Evolutionary conservation across 2,113 vertebrate species (phyloP), one percentile per base, ranked within the genome.

Genomic region (Elanus axillaris): DNA sequence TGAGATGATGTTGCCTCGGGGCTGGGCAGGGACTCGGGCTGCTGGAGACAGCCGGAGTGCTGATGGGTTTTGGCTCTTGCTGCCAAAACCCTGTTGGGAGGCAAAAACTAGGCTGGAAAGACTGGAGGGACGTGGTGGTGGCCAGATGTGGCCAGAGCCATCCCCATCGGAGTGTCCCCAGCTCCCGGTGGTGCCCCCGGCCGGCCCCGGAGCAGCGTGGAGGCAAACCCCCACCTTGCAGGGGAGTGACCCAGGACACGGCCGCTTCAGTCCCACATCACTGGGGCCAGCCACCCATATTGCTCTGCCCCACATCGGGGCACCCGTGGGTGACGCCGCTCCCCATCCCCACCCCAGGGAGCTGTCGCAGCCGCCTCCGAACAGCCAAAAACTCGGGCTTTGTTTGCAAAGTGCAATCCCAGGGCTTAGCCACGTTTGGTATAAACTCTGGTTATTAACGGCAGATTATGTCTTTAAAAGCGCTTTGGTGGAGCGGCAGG

Each of bases 171-270:
- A 43, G 15, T 42, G 53, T 55, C 26, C 27, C 38, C 80, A 47
- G 40, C 34, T 79, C 56, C 71, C 4, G 2, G 53, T 7, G 7
- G 53, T 72, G 38, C 4, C 36, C 36, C 43, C 1, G 1, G 52
- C 19, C 43, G 34, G 16, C 13, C 26, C 59, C 0, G 3, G 19
- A 48, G 50, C 21, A 32, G 47, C 4, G 2, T 0, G 0, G 56
- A 34, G n/a, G 27, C 23, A 56, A 76, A 53, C 23, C 9, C 21
- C 16, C 21, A 4, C 14, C 34, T 77, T 9, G 42, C 42, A 71
- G 31, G 84, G 48, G 52, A 43, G 50, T 34, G 75, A 80, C n/a
- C 48, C 18, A 9, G 64, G 74, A 42, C 73, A 38, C 0, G 0
- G 22, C 29, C 4, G 1, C 31, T 64, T 82, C 74, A 74, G 27